Evolutionary conservation across 2,888 invertebrate genomes (phyloP), one percentile per base, ranked within the genome.

Genomic region (Odontothrips loti): DNA sequence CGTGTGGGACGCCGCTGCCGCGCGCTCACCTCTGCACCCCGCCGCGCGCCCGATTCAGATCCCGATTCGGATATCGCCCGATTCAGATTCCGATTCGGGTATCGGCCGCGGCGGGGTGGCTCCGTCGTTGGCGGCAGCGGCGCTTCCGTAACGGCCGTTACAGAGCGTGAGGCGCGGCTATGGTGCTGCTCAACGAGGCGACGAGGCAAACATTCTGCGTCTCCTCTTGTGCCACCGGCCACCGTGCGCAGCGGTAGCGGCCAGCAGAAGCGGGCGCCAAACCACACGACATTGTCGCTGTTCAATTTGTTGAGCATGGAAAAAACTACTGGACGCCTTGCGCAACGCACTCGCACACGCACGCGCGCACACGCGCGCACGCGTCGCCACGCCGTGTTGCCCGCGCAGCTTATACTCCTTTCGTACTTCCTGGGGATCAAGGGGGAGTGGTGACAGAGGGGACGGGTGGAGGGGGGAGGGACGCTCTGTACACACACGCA

Each of bases 211-310:
- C n/a, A n/a, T n/a, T n/a, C n/a, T n/a, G n/a, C n/a, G 51, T 48
- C 48, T 48, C 12, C 51, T 11, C 3, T n/a, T n/a, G 1, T 51
- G 1, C 51, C 51, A 11, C 15, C 51, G 15, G 51, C 51, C 51
- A 51, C 15, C 11, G 51, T 17, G 51, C n/a, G n/a, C n/a, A n/a
- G n/a, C n/a, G n/a, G n/a, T n/a, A n/a, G n/a, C n/a, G n/a, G n/a
- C n/a, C n/a, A n/a, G 34, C 34, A 6, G 34, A 6, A 43, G 34
- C 34, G 34, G 34, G 34, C 34, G 68, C 68, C 23, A 68, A 12
- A 75, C 68, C 68, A 23, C 27, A 75, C 68, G 68, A 75, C 68
- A 75, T 75, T 75, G 68, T 75, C 68, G 68, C 68, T 75, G 68
- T 75, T 75, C 68, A 75, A 75, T 75, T 75, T 75, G 68, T 75